Percentiles rank a stretch among this genome's conserved stretches.
These are phyloP conservation scores for Helobdella robusta DNA, from an alignment of 2,888 invertebrate species.

Conservation along the genomic window DNA sequence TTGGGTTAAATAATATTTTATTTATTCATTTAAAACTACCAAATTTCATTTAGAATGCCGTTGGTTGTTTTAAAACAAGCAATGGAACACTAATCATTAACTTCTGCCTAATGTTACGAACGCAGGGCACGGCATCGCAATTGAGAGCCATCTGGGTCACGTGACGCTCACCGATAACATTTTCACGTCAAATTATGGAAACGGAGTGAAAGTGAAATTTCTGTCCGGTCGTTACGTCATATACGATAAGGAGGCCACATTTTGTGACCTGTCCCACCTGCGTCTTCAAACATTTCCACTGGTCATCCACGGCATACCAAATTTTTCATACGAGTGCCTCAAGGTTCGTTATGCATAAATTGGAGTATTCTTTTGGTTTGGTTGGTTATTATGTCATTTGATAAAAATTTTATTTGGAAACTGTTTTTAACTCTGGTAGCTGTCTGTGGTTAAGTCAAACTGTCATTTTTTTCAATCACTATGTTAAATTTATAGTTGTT, in stretches of 20 bases:
- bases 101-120: background rate
- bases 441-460: too few species aligned
- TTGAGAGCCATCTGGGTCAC: slow-evolving; percentile 45
- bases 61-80: too few species aligned
- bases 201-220: slow-evolving; percentile 44
- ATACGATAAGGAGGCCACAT: slow-evolving; percentile 38
- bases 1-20: background rate
- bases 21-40: too few species aligned
- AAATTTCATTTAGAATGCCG: too few species aligned
- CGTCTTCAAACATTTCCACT: slow-evolving; percentile 27
- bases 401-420: too few species aligned
- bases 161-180: slow-evolving; percentile 42
- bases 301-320: slow-evolving; percentile 30
- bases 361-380: background rate
- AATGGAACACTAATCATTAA: too few species aligned
- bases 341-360: background rate
- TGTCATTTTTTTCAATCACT: too few species aligned
- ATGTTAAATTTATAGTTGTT: too few species aligned
- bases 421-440: background rate
- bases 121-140: slow-evolving; percentile 46
- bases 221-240: slow-evolving; percentile 34
- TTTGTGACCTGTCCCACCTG: slow-evolving; percentile 38
- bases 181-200: slow-evolving; percentile 37
- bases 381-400: background rate
- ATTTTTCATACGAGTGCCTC: background rate